Conservation (phyloP, 2,797 vertebrate genomes). For the Carcharodon carcharias region DNA sequence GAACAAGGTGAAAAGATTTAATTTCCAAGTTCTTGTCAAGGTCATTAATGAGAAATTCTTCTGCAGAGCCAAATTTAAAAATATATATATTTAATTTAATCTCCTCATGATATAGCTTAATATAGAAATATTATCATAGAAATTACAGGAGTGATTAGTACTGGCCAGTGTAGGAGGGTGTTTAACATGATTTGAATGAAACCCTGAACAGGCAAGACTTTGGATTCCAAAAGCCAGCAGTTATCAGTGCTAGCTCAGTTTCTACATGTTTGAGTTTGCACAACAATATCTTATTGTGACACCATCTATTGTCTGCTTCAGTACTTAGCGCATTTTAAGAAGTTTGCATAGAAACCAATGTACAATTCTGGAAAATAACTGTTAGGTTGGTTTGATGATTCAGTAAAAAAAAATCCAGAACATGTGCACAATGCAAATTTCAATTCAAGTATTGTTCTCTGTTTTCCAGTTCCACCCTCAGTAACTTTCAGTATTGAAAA, state of each 20-base stretch:
- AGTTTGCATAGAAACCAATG: neutral
- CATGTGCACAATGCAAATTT: neutral
- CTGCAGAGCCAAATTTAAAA: neutral
- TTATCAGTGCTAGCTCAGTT: neutral
- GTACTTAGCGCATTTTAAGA: neutral
- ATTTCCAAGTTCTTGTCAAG: neutral
- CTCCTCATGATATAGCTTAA: neutral
- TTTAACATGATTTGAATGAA: neutral
- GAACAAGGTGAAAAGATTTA: neutral
- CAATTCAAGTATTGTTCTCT: neutral
- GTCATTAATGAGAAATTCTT: neutral
- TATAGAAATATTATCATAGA: neutral
- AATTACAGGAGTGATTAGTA: neutral
- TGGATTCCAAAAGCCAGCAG: neutral
- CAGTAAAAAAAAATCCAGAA: neutral
- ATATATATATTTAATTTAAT: neutral
- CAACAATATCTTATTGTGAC: neutral
- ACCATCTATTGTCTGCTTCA: neutral
- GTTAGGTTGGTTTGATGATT: neutral
- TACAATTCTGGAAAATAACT: neutral
- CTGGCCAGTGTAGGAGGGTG: neutral
- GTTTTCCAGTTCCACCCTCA: conserved; percentile 14
- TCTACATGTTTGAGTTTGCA: neutral
- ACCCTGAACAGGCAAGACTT: neutral
- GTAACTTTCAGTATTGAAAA: conserved; percentile 2